These are phyloP conservation scores for Drosophila punjabiensis DNA, from an alignment of 1,140 invertebrate species.

Conservation along the genomic window DNA sequence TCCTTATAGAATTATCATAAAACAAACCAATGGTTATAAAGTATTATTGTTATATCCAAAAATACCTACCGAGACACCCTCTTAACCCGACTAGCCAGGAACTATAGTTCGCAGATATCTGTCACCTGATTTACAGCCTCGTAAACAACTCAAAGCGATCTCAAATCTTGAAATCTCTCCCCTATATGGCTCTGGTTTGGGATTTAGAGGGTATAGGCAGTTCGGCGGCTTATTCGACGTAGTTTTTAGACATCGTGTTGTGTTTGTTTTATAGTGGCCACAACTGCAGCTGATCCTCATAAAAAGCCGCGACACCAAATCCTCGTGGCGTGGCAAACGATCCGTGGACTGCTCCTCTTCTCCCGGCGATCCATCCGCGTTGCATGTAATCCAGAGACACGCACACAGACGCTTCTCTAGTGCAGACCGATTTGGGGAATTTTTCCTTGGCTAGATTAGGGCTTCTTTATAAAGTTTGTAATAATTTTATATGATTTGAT, in stretches of 20 bases:
- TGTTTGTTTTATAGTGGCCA: slow-evolving; percentile 76
- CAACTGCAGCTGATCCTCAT: slow-evolving; percentile 83
- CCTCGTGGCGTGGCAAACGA: slow-evolving; percentile 78
- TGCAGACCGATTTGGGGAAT: not conserved
- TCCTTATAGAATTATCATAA: not conserved
- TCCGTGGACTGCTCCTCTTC: slow-evolving; percentile 60
- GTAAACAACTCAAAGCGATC: slow-evolving; percentile 33
- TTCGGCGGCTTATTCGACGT: slow-evolving; percentile 33
- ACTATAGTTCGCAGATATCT: slow-evolving; percentile 42
- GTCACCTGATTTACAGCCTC: slow-evolving; percentile 43
- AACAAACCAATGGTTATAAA: not conserved
- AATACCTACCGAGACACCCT: slow-evolving; percentile 2
- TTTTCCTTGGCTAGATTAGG: not conserved
- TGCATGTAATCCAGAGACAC: slow-evolving; percentile 60
- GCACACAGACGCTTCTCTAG: not conserved
- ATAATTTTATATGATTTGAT: not conserved
- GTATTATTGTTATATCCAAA: slow-evolving; percentile 7
- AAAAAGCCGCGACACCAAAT: slow-evolving; percentile 81
- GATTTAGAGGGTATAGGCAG: slow-evolving; percentile 50
- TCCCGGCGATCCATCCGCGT: slow-evolving; percentile 33
- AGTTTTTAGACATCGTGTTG: slow-evolving; percentile 52
- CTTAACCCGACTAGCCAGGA: slow-evolving; percentile 17
- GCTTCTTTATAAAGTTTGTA: too few relatives aligned
- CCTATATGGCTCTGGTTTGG: not conserved
- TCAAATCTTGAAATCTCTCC: slow-evolving; percentile 12